A percentile compares a stretch with the other conserved stretches of the same genome.
Evolutionary conservation across 92 coral and sea anemone species (phyloP).

Genomic region (Epizoanthus illoricatus): DNA sequence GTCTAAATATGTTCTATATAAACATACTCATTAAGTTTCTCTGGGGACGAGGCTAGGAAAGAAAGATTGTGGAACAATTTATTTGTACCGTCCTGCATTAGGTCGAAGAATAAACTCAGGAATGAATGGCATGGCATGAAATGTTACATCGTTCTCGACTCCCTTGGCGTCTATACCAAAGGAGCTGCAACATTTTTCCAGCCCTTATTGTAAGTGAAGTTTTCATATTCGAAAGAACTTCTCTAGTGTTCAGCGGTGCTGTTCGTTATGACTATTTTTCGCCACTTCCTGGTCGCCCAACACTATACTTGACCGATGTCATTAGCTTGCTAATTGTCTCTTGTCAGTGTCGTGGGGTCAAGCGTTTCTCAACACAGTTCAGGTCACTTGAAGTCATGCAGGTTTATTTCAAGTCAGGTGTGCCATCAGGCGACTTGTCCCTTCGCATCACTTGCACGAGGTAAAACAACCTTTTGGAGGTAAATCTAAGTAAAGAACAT

Average conservation of each 20-base stretch:
- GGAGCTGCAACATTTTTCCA: background rate
- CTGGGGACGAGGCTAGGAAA: too few relatives aligned
- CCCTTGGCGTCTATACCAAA: background rate
- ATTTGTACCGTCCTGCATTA: too few relatives aligned
- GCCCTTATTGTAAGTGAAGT: background rate
- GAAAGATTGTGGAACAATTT: too few relatives aligned
- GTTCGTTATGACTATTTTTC: background rate
- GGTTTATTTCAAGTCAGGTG: conserved; percentile 20
- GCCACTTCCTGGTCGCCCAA: background rate
- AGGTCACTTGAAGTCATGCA: conserved; percentile 28
- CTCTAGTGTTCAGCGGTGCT: background rate
- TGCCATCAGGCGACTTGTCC: background rate
- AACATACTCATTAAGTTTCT: too few relatives aligned
- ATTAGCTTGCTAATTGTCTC: background rate
- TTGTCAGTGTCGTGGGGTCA: background rate
- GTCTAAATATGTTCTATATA: too few relatives aligned
- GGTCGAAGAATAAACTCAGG: background rate
- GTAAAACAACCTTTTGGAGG: conserved; percentile 71
- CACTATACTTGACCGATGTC: too few relatives aligned
- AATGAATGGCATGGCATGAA: background rate
- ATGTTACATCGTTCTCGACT: background rate
- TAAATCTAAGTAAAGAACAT: conserved; percentile 45
- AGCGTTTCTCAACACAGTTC: conserved; percentile 23
- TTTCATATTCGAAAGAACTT: background rate
- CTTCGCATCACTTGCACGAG: conserved; percentile 55